These are phyloP conservation scores for Parnassius apollo DNA, from an alignment of 2,888 invertebrate species.

Conservation along the genomic window DNA sequence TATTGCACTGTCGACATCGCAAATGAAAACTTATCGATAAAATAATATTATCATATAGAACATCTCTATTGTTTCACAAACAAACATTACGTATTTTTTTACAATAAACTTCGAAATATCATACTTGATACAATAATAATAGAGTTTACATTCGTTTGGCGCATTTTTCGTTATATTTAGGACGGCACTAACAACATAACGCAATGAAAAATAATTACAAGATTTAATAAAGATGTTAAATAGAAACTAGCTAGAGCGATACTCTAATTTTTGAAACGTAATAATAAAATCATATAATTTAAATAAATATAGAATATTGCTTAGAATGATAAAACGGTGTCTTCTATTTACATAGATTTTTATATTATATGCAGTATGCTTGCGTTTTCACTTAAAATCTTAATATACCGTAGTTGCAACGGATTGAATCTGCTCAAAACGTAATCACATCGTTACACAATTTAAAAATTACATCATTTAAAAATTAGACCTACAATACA, in stretches of 20 bases:
- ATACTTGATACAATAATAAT: constrained; percentile 34
- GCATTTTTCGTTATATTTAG: constrained; percentile 60
- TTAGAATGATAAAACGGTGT: neutral
- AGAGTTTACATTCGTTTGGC: constrained; percentile 57
- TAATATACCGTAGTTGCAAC: too few relatives aligned
- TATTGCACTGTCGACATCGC: constrained; percentile 41
- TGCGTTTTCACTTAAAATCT: too few relatives aligned
- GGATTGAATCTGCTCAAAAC: too few relatives aligned
- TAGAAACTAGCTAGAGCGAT: neutral
- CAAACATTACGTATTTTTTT: constrained; percentile 17
- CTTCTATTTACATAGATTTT: constrained; percentile 12
- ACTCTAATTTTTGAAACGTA: too few relatives aligned
- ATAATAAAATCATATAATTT: too few relatives aligned
- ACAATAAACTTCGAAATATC: constrained; percentile 31
- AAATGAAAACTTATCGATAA: constrained; percentile 37
- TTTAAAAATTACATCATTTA: too few relatives aligned
- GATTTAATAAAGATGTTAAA: constrained; percentile 1
- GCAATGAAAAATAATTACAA: neutral
- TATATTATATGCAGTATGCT: too few relatives aligned
- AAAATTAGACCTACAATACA: too few relatives aligned
- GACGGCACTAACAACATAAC: constrained; percentile 64
- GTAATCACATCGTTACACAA: too few relatives aligned
- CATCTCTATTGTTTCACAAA: constrained; percentile 10
- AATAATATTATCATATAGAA: neutral
- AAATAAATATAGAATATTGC: too few relatives aligned